Evolutionary conservation across 2,797 vertebrate species (phyloP).

Genomic region (Perdix hodgsoniae): DNA sequence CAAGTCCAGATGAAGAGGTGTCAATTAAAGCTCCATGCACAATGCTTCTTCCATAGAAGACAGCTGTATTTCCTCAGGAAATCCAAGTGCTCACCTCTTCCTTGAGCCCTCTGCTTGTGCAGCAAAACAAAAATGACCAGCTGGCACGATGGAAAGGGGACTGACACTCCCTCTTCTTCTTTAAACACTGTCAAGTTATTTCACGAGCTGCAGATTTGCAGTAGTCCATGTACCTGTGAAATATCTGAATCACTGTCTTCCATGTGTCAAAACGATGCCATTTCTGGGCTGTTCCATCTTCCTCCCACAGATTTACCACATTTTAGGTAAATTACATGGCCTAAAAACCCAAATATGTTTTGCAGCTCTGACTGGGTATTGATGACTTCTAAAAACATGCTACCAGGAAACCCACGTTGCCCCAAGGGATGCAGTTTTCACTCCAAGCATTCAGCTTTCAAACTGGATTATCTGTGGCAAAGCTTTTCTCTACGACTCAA

Average conservation of each 20-base stretch:
- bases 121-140: background rate
- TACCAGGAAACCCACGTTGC: background rate
- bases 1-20: background rate
- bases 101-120: background rate
- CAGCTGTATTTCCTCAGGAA: background rate
- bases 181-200: background rate
- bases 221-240: constrained; percentile 67
- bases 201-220: constrained; percentile 30
- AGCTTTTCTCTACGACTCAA: background rate
- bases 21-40: background rate
- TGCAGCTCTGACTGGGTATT: constrained; percentile 24
- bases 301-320: constrained; percentile 39
- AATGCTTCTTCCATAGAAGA: background rate
- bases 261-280: constrained; percentile 58
- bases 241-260: constrained; percentile 62
- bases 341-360: constrained; percentile 42
- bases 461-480: background rate
- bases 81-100: background rate
- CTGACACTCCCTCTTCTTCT: constrained; percentile 13
- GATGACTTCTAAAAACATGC: background rate
- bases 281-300: constrained; percentile 51
- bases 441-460: background rate
- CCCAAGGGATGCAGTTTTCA: background rate
- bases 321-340: constrained; percentile 31
- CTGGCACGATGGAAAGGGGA: background rate